Percentiles rank a stretch among this genome's conserved stretches.
Evolutionary conservation across 2,797 vertebrate species (phyloP).

Genomic region (Pampus argenteus): DNA sequence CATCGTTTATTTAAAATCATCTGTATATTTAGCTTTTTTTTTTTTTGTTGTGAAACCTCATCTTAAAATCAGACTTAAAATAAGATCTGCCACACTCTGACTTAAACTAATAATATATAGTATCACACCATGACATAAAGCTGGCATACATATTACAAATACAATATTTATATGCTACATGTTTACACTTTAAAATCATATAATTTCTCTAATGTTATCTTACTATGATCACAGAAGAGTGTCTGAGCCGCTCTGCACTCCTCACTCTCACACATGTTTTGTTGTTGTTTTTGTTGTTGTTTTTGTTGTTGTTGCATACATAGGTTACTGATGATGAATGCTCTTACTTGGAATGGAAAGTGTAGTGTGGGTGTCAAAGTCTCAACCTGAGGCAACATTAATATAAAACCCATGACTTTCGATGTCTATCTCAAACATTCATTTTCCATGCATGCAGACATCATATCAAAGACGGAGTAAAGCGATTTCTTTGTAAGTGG

Average conservation of each 20-base stretch:
- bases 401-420: slow-evolving; percentile 20
- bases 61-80: slow-evolving; percentile 38
- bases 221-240: background rate
- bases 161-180: background rate
- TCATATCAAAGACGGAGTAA: slow-evolving; percentile 10
- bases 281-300: no score
- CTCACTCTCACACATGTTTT: background rate
- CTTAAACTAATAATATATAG: background rate
- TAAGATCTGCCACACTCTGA: slow-evolving; percentile 7
- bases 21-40: slow-evolving; percentile 27
- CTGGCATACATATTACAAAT: background rate
- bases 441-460: slow-evolving; percentile 22
- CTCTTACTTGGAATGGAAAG: slow-evolving; percentile 12
- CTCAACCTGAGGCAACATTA: slow-evolving; percentile 26
- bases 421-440: slow-evolving; percentile 2
- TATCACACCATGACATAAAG: background rate
- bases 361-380: slow-evolving; percentile 17
- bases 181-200: background rate
- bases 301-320: slow-evolving; percentile 1
- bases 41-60: slow-evolving; percentile 27
- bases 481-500: background rate
- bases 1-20: slow-evolving; percentile 36
- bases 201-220: background rate
- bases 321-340: slow-evolving; percentile 12
- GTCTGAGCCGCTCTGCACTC: background rate